phyloP scores from a whole-genome alignment of 2,113 vertebrate species.

The Theristicus caerulescens region DNA sequence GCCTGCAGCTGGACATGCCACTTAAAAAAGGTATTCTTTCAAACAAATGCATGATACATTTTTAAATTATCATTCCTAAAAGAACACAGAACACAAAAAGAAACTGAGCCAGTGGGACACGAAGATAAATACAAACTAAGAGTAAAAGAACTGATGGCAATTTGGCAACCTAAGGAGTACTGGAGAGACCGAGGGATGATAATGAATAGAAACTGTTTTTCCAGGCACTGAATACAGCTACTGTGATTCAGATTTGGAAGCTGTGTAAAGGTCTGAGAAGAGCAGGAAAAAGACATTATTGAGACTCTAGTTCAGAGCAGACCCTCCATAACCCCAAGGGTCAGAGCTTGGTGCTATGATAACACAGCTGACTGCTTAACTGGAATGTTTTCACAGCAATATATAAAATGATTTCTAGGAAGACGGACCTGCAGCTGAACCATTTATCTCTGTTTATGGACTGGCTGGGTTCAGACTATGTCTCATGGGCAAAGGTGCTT shows the following conservation, averaged over 20 bases:
- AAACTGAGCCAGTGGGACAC: background rate
- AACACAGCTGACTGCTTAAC: background rate
- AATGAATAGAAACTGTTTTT: slow-evolving; percentile 43
- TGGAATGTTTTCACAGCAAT: background rate
- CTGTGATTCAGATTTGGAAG: slow-evolving; percentile 47
- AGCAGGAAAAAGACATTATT: background rate
- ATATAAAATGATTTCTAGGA: background rate
- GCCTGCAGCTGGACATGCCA: background rate
- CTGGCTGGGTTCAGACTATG: background rate
- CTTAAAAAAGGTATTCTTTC: background rate
- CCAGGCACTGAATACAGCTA: slow-evolving; percentile 29
- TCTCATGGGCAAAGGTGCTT: background rate
- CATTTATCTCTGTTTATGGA: background rate
- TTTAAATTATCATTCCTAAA: background rate
- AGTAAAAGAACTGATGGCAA: slow-evolving; percentile 26
- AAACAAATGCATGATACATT: background rate
- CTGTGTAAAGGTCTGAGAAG: background rate
- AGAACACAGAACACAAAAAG: background rate
- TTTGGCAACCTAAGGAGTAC: slow-evolving; percentile 12
- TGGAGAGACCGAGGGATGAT: background rate
- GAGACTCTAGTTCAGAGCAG: background rate
- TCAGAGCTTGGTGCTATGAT: background rate
- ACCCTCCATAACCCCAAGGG: background rate
- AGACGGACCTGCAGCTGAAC: background rate
- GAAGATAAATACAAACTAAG: background rate